These are phyloP conservation scores for Turdus rufiventris DNA, from an alignment of 2,113 vertebrate species.

Conservation along the genomic window DNA sequence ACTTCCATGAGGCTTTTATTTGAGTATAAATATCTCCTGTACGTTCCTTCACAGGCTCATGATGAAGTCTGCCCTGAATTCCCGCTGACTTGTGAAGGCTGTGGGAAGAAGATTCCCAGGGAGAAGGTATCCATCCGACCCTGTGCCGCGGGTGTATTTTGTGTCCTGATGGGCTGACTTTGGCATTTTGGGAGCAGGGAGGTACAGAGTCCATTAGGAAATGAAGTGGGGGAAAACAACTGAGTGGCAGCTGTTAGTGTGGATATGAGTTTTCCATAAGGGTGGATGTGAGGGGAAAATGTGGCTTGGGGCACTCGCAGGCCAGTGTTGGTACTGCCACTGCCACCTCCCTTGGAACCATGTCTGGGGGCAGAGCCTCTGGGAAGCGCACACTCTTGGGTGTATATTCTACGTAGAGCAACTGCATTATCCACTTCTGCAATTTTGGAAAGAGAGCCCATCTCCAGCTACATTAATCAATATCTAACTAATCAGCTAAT, in stretches of 20 bases:
- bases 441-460: neutral
- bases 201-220: neutral
- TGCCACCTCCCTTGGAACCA: fast-evolving
- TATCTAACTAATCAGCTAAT: neutral
- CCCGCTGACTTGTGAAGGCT: slow-evolving; percentile 87
- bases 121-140: slow-evolving; percentile 74
- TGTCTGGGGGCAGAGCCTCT: neutral
- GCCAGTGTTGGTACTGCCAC: neutral
- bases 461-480: neutral
- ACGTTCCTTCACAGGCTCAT: slow-evolving; percentile 74
- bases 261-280: neutral
- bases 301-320: fast-evolving
- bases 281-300: fast-evolving
- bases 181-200: fast-evolving
- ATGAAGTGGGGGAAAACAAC: neutral
- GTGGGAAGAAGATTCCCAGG: slow-evolving; percentile 84
- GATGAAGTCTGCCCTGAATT: slow-evolving; percentile 84
- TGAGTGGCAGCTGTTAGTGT: neutral
- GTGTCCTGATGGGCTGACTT: neutral
- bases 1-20: neutral
- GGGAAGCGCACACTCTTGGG: neutral
- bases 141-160: fast-evolving
- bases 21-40: neutral
- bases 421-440: neutral
- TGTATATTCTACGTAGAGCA: neutral